Conservation (phyloP, 2,797 vertebrate genomes). For the Girardinus metallicus region DNA sequence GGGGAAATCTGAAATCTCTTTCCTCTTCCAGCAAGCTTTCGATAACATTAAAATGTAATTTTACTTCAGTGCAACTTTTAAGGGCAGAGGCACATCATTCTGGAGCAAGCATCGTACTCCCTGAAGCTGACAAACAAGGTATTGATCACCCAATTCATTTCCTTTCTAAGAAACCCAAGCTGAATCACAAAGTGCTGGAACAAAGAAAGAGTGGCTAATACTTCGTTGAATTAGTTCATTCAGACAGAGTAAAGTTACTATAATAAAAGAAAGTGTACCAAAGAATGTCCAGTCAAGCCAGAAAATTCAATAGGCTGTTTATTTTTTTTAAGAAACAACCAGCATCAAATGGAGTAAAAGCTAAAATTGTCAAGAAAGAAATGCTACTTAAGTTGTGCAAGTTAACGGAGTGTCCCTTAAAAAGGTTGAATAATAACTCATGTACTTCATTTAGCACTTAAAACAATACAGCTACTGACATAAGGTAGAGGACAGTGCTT, state of each 20-base stretch:
- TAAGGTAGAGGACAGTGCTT: neutral
- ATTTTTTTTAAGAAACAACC: neutral
- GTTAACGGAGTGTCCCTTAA: neutral
- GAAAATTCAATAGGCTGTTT: neutral
- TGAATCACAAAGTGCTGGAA: neutral
- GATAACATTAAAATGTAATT: neutral
- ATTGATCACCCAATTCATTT: slow-evolving; percentile 1
- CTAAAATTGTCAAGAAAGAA: neutral
- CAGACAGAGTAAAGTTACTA: neutral
- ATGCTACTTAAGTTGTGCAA: neutral
- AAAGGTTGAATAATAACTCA: neutral
- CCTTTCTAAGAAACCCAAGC: neutral
- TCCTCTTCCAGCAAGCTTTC: neutral
- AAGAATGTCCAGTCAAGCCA: neutral
- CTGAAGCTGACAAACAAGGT: slow-evolving; percentile 2
- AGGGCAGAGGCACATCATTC: neutral
- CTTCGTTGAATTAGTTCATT: neutral
- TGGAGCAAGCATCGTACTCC: neutral
- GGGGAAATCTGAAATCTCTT: neutral
- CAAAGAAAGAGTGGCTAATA: neutral
- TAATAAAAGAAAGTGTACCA: neutral
- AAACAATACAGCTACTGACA: neutral
- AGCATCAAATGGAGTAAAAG: neutral
- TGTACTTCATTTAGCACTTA: neutral
- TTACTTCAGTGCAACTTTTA: neutral